Base-by-base conservation (phyloP, 1,140 invertebrate species). In the Drosophila ficusphila region DNA sequence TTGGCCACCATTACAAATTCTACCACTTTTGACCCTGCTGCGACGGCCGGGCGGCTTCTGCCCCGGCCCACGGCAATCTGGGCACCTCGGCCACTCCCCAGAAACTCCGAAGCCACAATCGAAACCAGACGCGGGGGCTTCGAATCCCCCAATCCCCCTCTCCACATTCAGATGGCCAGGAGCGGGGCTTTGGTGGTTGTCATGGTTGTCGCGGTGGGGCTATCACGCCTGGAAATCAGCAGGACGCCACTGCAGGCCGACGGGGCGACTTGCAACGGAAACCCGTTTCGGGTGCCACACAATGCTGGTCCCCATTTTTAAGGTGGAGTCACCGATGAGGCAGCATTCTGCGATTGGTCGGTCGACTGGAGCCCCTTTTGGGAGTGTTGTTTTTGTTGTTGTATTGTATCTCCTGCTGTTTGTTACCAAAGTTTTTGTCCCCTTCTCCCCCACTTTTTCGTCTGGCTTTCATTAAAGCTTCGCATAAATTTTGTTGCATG, bases 401-500 rank as follows among this genome's bases (percentile, higher is more conserved):
- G 39, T 41, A 18, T 5, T 41, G 8, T 29, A 8, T 38, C 27
- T 29, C 16, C 29, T 67, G 33, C n/a, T 33, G 4, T 18, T 16
- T 33, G 4, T 18, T 14, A 16, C 29, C 41, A 19, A 27, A 56
- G 36, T 39, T 6, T n/a, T n/a, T n/a, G n/a, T n/a, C 9, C 3
- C 25, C 34, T 7, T 52, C 51, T 8, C 8, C 21, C 12, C n/a
- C 21, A 18, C 39, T 31, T 34, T 4, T 38, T 2, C 36, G 36
- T 58, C 57, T 77, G 77, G 51, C 46, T 74, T 82, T 89, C 77
- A 82, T 86, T 88, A 77, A 71, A 75, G 82, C 58, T 89, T 78
- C 82, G 77, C 82, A 88, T 88, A 88, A 88, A 88, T 88, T 78
- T 88, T 88, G 82, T 88, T 88, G 82, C 82, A 88, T 88, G 82